Conservation (phyloP, 2,113 vertebrate genomes). For the Cyprinodon brontotheroides region DNA sequence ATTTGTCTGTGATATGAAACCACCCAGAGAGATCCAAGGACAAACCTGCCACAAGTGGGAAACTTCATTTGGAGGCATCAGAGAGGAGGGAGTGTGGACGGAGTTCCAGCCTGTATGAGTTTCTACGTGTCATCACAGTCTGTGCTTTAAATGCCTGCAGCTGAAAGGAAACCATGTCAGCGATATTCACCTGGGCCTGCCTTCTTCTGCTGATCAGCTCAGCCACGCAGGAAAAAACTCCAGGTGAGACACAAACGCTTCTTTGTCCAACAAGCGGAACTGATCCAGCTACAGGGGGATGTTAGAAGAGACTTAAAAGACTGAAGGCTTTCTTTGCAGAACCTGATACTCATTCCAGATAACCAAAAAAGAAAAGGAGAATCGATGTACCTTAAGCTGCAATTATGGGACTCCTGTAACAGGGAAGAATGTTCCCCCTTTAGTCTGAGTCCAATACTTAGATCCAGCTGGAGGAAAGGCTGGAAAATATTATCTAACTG, state of each 20-base stretch:
- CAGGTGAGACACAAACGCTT: constrained; percentile 66
- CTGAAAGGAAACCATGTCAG: constrained; percentile 55
- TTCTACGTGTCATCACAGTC: neutral
- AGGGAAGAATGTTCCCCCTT: no score
- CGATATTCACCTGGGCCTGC: constrained; percentile 49
- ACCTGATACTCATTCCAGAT: constrained; percentile 4
- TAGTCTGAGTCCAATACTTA: neutral
- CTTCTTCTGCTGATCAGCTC: constrained; percentile 58
- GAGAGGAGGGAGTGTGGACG: constrained; percentile 25
- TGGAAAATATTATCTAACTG: constrained; percentile 2
- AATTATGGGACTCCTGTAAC: neutral
- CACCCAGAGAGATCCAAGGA: constrained; percentile 43
- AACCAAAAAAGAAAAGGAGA: neutral
- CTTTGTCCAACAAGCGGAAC: constrained; percentile 42
- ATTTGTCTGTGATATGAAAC: constrained; percentile 21
- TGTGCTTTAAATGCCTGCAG: constrained; percentile 3
- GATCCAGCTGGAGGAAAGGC: constrained; percentile 10
- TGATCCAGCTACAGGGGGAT: constrained; percentile 10
- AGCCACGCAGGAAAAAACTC: constrained; percentile 53
- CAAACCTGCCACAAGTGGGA: constrained; percentile 2
- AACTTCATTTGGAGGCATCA: neutral
- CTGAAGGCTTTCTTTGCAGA: constrained; percentile 13
- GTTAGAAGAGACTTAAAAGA: constrained; percentile 4
- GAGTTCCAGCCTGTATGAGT: neutral
- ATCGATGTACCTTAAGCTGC: neutral